These are phyloP conservation scores for Plumapathes pennacea DNA, from an alignment of 92 coral and sea anemone species.

Conservation along the genomic window DNA sequence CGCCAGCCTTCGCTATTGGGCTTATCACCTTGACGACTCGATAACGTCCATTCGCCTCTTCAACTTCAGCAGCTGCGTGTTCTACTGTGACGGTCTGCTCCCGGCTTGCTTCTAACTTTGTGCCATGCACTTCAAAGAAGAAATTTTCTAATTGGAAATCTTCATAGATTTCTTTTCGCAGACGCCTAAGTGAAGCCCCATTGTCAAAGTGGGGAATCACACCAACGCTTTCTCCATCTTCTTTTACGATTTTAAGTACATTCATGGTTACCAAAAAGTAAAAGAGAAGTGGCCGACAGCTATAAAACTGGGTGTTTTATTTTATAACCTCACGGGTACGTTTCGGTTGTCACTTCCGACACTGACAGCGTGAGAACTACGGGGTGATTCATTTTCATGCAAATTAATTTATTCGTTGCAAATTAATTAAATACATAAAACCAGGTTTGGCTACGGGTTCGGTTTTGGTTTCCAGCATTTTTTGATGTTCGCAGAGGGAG, in stretches of 20 bases:
- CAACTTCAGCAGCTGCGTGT: background rate
- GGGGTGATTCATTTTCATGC: no score
- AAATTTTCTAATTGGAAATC: background rate
- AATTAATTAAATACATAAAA: no score
- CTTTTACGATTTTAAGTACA: conserved; percentile 2
- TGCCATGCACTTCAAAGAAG: background rate
- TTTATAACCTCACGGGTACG: no score
- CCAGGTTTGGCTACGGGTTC: no score
- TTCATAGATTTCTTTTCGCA: conserved; percentile 2
- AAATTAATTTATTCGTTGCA: no score
- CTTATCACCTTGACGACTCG: background rate
- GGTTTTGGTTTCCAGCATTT: no score
- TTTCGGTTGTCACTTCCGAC: no score
- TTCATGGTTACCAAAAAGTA: background rate
- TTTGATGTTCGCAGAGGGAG: no score
- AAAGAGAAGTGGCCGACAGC: no score
- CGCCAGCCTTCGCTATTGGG: no score
- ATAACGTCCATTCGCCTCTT: background rate
- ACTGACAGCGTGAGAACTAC: no score
- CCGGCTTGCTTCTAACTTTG: background rate
- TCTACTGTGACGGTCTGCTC: background rate
- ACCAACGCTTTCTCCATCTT: background rate
- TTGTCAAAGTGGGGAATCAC: conserved; percentile 14
- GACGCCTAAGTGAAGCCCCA: conserved; percentile 3
- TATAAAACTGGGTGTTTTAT: no score